Evolutionary conservation across 2,113 vertebrate species (phyloP).

Genomic region (Typhlomys cinereus): DNA sequence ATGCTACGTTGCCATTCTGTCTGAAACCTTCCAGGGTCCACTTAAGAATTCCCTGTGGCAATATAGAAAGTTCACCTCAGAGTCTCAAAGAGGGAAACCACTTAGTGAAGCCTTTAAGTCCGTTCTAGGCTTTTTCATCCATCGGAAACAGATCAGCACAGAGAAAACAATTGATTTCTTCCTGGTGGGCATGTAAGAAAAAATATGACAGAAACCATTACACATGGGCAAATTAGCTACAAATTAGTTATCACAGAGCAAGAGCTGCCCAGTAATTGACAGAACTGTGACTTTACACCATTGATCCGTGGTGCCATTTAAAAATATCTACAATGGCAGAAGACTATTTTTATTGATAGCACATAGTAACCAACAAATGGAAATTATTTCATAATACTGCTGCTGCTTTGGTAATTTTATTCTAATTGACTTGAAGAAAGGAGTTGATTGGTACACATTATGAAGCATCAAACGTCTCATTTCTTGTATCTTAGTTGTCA

Average conservation of each 20-base stretch:
- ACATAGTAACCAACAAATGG: background rate
- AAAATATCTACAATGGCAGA: background rate
- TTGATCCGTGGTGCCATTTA: background rate
- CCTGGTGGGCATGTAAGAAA: background rate
- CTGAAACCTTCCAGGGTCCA: background rate
- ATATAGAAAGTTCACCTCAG: slow-evolving; percentile 40
- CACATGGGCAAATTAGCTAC: background rate
- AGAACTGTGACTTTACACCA: background rate
- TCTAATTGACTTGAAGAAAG: background rate
- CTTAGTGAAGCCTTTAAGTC: background rate
- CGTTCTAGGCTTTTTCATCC: slow-evolving; percentile 36
- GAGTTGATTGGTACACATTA: background rate
- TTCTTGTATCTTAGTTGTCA: background rate
- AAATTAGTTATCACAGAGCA: slow-evolving; percentile 15
- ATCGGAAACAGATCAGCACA: background rate
- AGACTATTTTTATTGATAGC: background rate
- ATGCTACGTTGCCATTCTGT: background rate
- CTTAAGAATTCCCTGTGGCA: slow-evolving; percentile 34
- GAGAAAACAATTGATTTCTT: slow-evolving; percentile 38
- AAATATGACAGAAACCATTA: background rate
- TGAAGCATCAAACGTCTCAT: background rate
- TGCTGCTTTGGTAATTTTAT: background rate
- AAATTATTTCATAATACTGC: background rate
- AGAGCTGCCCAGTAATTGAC: background rate
- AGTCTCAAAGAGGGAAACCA: background rate